Percentiles rank a stretch among this genome's conserved stretches.
Conservation (phyloP, 2,113 vertebrate genomes). For the Dasyornis broadbenti region DNA sequence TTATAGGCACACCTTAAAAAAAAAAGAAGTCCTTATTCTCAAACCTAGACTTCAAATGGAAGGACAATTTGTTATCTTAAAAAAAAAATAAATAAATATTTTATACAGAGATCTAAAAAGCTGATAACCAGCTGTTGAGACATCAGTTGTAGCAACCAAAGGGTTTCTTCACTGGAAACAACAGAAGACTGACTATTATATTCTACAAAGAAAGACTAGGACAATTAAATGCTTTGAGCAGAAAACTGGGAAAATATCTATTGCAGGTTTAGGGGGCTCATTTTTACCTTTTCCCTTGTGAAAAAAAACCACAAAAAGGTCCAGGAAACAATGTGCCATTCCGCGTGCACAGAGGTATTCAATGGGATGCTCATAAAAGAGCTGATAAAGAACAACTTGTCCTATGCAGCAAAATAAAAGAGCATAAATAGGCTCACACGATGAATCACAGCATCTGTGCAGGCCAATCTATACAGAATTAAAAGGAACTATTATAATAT, state of each 20-base stretch:
- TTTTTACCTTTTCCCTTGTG: background rate
- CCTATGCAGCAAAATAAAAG: background rate
- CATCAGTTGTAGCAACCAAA: background rate
- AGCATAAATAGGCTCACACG: background rate
- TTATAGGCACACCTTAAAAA: background rate
- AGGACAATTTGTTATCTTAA: background rate
- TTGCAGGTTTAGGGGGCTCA: background rate
- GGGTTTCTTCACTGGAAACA: background rate
- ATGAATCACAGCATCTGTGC: constrained; percentile 31
- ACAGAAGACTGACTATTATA: background rate
- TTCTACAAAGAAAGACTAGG: background rate
- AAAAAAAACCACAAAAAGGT: background rate
- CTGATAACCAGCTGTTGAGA: background rate
- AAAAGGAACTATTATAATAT: background rate
- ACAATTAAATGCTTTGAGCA: background rate
- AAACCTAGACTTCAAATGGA: background rate
- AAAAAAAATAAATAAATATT: background rate
- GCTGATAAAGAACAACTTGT: constrained; percentile 14
- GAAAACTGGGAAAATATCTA: background rate
- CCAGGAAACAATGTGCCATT: background rate
- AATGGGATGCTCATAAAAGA: background rate
- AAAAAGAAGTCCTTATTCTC: background rate
- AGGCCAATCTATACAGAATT: background rate
- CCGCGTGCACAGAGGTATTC: background rate
- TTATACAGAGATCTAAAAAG: background rate